Base-by-base conservation (phyloP, 2,797 vertebrate genomes). In the Bradypodion pumilum region DNA sequence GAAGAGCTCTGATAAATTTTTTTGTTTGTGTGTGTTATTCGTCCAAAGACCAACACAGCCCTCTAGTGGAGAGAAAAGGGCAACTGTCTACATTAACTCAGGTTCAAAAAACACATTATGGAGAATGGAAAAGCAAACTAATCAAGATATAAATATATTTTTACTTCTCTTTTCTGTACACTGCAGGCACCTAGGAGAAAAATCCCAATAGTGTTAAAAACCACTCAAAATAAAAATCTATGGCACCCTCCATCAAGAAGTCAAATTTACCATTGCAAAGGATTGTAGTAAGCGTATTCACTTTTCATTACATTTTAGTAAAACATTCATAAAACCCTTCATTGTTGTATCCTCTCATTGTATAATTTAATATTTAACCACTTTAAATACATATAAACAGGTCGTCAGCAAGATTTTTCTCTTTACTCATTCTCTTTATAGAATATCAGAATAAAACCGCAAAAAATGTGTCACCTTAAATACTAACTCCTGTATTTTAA, bases 31-130 rank as follows among this genome's bases (percentile, higher is more conserved):
- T 92, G 93, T 92, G 89, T 46, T 73, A 40, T 15, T 56, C n/a
- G 94, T 82, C 21, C 78, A 63, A 93, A 94, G 93, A 83, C 89
- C 94, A 95, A 95, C 82, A 95, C 88, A 82, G 94, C 94, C 95
- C 95, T 92, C 95, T 94, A 92, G 93, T 95, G 96, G 89, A 65
- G 1, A 29, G 8, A 52, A 63, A 59, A 42, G 49, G 15, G 4
- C n/a, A n/a, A 46, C 19, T 23, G 49, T 35, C 29, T 46, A 35
- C 29, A 25, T 40, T 63, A 65, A 27, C 42, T 74, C 23, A 15
- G 66, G 21, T 68, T 29, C 42, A 8, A 19, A 4, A 49, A 27
- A 27, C 10, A 10, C 4, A 37, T 23, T 6, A 40, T 25, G 29
- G 21, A 12, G 29, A 49, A n/a, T 7, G 37, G 74, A 68, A 1